Evolutionary conservation across 2,888 invertebrate species (phyloP).

Genomic region (Bibio marci): DNA sequence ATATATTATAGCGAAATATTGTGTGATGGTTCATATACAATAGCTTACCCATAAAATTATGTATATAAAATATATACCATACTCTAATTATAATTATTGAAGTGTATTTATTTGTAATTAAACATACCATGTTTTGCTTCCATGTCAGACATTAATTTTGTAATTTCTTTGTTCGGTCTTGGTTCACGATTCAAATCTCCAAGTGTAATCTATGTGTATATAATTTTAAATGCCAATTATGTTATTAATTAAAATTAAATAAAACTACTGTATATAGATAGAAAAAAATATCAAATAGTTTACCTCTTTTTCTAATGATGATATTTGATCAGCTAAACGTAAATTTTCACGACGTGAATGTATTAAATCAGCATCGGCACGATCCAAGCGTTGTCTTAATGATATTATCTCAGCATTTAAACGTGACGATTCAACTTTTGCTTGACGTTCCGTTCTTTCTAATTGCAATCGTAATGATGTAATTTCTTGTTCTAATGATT

Average conservation of each 20-base stretch:
- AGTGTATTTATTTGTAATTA: too few species aligned
- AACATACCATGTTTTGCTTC: slow-evolving; percentile 72
- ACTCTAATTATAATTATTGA: not conserved
- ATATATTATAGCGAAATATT: too few species aligned
- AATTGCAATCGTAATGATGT: slow-evolving; percentile 45
- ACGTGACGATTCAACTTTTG: slow-evolving; percentile 56
- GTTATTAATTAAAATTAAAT: not conserved
- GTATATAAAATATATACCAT: not conserved
- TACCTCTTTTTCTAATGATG: slow-evolving; percentile 71
- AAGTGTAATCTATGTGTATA: slow-evolving; percentile 34
- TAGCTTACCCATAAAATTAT: slow-evolving; percentile 32
- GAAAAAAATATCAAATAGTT: slow-evolving; percentile 1
- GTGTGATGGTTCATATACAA: slow-evolving; percentile 41
- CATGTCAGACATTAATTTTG: slow-evolving; percentile 58
- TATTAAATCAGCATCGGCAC: slow-evolving; percentile 63
- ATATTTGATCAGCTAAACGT: slow-evolving; percentile 58
- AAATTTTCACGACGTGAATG: slow-evolving; percentile 67
- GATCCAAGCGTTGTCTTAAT: slow-evolving; percentile 55
- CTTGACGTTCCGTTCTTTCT: slow-evolving; percentile 57
- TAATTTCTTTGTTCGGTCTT: slow-evolving; percentile 51
- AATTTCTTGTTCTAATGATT: slow-evolving; percentile 64
- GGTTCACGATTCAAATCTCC: slow-evolving; percentile 40
- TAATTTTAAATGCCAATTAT: not conserved
- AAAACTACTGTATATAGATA: not conserved
- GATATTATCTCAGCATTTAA: slow-evolving; percentile 59